Evolutionary conservation across 2,113 vertebrate species (phyloP).

Genomic region (Sphaerodactylus townsendi): DNA sequence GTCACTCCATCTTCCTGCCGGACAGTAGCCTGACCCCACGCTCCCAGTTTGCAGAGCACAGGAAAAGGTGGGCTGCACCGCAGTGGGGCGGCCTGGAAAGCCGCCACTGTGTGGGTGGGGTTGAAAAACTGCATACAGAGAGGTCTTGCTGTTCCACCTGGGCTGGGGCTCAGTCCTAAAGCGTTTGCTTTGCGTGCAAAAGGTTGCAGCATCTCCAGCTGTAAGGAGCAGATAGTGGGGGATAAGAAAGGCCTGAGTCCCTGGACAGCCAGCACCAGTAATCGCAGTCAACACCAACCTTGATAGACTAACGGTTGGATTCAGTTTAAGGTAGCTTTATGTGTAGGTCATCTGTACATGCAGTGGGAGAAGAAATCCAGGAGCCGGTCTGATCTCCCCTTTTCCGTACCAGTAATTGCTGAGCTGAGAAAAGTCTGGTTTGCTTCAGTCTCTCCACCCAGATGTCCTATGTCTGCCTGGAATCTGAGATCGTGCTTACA

Average conservation of each 20-base stretch:
- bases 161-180: too few species aligned
- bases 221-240: too few species aligned
- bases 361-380: not conserved
- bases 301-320: too few species aligned
- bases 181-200: too few species aligned
- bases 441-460: not conserved
- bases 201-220: too few species aligned
- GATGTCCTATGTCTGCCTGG: not conserved
- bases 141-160: too few species aligned
- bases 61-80: not conserved
- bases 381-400: not conserved
- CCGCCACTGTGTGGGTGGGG: too few species aligned
- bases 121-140: not conserved
- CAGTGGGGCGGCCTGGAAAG: not conserved
- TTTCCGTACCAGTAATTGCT: not conserved
- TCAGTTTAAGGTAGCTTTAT: too few species aligned
- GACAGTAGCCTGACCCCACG: not conserved
- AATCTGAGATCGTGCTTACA: not conserved
- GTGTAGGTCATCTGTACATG: not conserved
- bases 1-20: not conserved
- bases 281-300: too few species aligned
- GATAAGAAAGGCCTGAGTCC: too few species aligned
- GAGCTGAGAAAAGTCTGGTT: not conserved
- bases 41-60: not conserved
- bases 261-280: too few species aligned